phyloP scores from a whole-genome alignment of 2,888 invertebrate genomes.

The Sarcophaga subvicina region DNA sequence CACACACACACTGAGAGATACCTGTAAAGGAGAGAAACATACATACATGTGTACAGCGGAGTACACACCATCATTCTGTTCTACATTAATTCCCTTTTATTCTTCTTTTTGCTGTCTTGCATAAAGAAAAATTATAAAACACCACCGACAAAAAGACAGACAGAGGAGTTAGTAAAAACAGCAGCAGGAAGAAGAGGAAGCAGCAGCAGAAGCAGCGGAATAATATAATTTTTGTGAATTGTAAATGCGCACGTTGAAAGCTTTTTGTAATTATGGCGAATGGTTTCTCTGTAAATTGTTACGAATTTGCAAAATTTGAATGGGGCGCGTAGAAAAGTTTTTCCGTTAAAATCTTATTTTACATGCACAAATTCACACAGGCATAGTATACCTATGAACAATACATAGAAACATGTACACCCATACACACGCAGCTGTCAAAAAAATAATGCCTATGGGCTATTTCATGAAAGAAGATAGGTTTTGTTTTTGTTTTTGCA shows the following conservation, averaged over 20 bases:
- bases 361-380: conserved; percentile 39
- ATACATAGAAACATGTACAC: neutral
- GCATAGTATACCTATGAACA: neutral
- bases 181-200: neutral
- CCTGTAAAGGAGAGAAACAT: conserved; percentile 22
- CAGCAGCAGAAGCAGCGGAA: neutral
- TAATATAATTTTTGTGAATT: conserved; percentile 45
- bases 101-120: neutral
- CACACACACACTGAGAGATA: neutral
- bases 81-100: neutral
- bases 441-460: neutral
- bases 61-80: conserved; percentile 9
- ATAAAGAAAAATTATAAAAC: conserved; percentile 33
- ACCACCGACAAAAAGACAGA: neutral
- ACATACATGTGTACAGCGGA: neutral
- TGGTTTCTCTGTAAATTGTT: conserved; percentile 40
- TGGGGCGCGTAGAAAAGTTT: conserved; percentile 48
- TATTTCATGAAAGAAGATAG: neutral
- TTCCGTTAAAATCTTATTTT: conserved; percentile 49
- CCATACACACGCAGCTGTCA: neutral
- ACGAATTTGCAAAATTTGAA: conserved; percentile 28
- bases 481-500: too few relatives aligned
- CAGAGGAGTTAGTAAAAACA: neutral
- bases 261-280: conserved; percentile 66
- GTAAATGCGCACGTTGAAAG: conserved; percentile 66